A percentile compares a stretch with the other conserved stretches of the same genome.
phyloP scores from a whole-genome alignment of 37 sponge, comb jelly and placozoan genomes.

The Lycopodina hypogea region DNA sequence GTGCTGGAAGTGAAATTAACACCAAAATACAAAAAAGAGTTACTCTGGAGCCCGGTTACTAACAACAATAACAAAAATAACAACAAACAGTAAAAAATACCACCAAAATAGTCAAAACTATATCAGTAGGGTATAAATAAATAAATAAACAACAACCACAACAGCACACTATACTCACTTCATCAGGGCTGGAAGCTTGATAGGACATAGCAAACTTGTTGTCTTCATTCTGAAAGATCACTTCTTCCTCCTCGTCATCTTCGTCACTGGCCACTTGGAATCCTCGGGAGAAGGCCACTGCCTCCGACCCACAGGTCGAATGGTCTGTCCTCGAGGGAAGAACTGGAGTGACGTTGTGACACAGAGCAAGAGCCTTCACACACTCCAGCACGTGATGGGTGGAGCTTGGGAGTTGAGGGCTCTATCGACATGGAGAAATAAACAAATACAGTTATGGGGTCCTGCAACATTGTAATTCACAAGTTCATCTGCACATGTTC shows the following conservation, averaged over 20 bases:
- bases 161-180: slow-evolving; percentile 37
- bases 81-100: no score
- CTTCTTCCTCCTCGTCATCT: slow-evolving; percentile 42
- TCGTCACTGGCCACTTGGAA: neutral
- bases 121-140: no score
- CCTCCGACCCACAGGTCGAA: neutral
- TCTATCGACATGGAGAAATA: slow-evolving; percentile 1
- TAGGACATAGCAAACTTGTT: slow-evolving; percentile 36
- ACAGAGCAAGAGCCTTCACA: slow-evolving; percentile 83
- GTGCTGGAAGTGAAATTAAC: no score
- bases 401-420: neutral
- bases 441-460: no score
- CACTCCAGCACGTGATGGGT: slow-evolving; percentile 51
- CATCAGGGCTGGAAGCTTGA: slow-evolving; percentile 95
- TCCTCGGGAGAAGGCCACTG: neutral
- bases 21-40: no score
- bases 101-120: no score
- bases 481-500: no score
- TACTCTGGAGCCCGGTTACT: no score
- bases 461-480: no score
- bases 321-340: neutral
- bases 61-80: no score
- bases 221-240: slow-evolving; percentile 22
- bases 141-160: no score
- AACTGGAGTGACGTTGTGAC: slow-evolving; percentile 94